phyloP scores from a whole-genome alignment of 2,797 vertebrate genomes.

The Catostomus latipinnis region DNA sequence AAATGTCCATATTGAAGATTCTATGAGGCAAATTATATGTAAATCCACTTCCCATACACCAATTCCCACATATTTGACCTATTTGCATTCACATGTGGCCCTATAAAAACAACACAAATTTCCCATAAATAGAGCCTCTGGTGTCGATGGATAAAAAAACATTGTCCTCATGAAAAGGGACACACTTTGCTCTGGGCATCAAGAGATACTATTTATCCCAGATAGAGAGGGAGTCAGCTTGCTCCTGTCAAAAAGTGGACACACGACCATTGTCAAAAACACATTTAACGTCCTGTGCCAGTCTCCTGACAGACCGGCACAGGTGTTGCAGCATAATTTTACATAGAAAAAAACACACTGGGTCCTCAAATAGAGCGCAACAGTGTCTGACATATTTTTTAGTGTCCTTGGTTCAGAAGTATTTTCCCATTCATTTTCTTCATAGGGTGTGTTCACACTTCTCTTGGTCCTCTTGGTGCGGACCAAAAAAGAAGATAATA shows the following conservation, averaged over 20 bases:
- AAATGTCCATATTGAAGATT: no score
- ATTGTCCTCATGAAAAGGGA: constrained; percentile 22
- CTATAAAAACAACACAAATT: constrained; percentile 32
- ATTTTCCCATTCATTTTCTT: no score
- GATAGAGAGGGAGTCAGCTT: neutral
- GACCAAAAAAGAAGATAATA: no score
- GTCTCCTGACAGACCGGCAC: neutral
- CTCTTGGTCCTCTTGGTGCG: no score
- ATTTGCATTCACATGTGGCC: constrained; percentile 26
- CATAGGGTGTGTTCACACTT: no score
- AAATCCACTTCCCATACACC: neutral
- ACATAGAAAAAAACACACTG: no score
- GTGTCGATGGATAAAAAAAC: constrained; percentile 33
- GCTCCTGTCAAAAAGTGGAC: neutral
- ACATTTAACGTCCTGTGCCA: neutral
- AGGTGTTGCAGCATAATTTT: no score
- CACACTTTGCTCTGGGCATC: constrained; percentile 5
- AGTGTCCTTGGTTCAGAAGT: no score
- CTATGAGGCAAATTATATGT: neutral
- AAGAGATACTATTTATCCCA: neutral
- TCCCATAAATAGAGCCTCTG: constrained; percentile 25
- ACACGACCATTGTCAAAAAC: neutral
- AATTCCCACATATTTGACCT: constrained; percentile 31
- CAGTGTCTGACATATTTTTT: no score
- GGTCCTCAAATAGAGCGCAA: no score